Conservation (phyloP, 2,888 invertebrate species). For the Oxyscelio sp. region DNA sequence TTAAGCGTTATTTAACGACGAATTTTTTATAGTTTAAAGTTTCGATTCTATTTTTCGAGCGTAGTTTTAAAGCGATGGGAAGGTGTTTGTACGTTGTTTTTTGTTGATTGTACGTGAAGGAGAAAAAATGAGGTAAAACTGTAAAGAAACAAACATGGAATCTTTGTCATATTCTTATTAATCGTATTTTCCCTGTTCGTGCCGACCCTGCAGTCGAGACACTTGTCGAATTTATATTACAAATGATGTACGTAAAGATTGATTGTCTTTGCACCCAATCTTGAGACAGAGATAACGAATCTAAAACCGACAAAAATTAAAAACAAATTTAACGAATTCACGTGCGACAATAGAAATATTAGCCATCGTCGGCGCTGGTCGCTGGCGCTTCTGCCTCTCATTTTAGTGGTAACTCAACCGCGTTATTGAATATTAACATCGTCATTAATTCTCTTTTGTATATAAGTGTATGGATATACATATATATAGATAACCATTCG, state of each 20-base stretch:
- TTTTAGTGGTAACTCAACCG: slow-evolving; percentile 47
- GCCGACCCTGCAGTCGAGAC: slow-evolving; percentile 11
- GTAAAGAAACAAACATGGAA: neutral
- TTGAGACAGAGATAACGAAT: slow-evolving; percentile 50
- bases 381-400: slow-evolving; percentile 67
- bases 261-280: slow-evolving; percentile 51
- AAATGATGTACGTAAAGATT: slow-evolving; percentile 29
- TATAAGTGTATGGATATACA: slow-evolving; percentile 42
- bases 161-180: slow-evolving; percentile 12
- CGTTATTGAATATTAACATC: slow-evolving; percentile 38
- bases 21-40: slow-evolving; percentile 43
- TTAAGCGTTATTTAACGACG: slow-evolving; percentile 26
- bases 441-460: slow-evolving; percentile 49
- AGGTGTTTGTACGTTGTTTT: slow-evolving; percentile 23
- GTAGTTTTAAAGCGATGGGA: slow-evolving; percentile 26
- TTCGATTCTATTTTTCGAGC: slow-evolving; percentile 52
- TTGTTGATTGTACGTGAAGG: slow-evolving; percentile 24
- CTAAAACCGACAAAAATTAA: slow-evolving; percentile 23
- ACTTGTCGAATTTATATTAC: slow-evolving; percentile 25
- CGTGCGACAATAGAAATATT: slow-evolving; percentile 77
- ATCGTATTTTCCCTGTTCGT: slow-evolving; percentile 41
- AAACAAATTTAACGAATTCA: slow-evolving; percentile 60
- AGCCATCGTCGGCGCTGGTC: slow-evolving; percentile 76
- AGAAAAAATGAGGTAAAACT: neutral
- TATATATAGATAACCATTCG: slow-evolving; percentile 30